These are phyloP conservation scores for Oscheius sp. DNA, from an alignment of 2,888 invertebrate genomes.

Conservation along the genomic window DNA sequence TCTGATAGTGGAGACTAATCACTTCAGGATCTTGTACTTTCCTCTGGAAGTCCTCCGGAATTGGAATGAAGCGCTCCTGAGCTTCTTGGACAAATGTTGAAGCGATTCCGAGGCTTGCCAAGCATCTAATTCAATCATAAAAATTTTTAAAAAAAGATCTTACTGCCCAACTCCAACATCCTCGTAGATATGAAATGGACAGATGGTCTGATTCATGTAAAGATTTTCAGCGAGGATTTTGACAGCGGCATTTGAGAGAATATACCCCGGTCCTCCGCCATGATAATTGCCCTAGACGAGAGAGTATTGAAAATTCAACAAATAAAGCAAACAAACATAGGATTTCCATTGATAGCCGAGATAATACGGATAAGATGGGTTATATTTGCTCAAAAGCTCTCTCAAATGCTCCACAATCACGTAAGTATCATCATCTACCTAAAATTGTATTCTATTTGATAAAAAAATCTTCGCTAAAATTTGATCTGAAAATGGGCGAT, in stretches of 20 bases:
- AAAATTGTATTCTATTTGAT: no score
- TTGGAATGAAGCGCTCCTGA: background rate
- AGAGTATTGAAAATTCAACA: no score
- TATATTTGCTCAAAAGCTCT: background rate
- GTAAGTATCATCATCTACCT: conserved; percentile 22
- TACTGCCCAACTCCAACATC: conserved; percentile 8
- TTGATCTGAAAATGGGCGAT: no score
- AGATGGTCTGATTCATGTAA: background rate
- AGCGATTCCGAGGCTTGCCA: background rate
- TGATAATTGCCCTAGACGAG: background rate
- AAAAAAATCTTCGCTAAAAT: no score
- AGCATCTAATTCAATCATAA: background rate
- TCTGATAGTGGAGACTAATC: conserved; percentile 18
- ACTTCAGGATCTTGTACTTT: background rate
- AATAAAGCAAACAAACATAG: no score
- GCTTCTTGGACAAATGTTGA: background rate
- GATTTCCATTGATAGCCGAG: background rate
- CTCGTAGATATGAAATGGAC: conserved; percentile 8
- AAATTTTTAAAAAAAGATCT: background rate
- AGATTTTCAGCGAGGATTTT: background rate
- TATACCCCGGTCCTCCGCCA: conserved; percentile 9
- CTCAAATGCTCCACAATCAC: conserved; percentile 21
- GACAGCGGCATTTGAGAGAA: conserved; percentile 12
- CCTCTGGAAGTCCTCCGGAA: background rate
- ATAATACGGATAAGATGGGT: background rate